Conservation (phyloP, 2,888 invertebrate genomes). For the Drosophila anomalata region DNA sequence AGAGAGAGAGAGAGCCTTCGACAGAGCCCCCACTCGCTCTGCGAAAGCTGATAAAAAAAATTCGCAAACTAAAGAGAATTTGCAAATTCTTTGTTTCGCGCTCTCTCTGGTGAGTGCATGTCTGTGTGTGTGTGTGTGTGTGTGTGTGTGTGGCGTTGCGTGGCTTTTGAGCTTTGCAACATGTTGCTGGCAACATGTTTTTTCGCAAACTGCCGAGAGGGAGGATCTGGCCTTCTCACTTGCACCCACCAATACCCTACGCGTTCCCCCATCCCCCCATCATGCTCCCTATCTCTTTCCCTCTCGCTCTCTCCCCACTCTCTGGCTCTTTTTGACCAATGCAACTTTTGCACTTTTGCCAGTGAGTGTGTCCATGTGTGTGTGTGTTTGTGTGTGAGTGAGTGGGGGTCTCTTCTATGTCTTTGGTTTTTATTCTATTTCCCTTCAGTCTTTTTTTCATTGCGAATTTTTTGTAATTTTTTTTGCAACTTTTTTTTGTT, state of each 20-base stretch:
- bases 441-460: constrained; percentile 4
- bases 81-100: constrained; percentile 48
- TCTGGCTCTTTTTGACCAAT: constrained; percentile 41
- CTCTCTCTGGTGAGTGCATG: constrained; percentile 6
- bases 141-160: constrained; percentile 19
- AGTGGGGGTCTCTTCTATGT: constrained; percentile 20
- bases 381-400: constrained; percentile 30
- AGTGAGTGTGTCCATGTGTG: constrained; percentile 37
- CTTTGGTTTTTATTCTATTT: constrained; percentile 63
- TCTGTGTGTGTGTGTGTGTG: neutral
- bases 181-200: constrained; percentile 30
- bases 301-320: constrained; percentile 9
- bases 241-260: neutral
- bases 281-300: constrained; percentile 12
- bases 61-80: constrained; percentile 63
- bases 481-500: constrained; percentile 69
- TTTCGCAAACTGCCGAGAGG: constrained; percentile 23
- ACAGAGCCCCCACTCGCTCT: neutral
- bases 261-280: neutral
- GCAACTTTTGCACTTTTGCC: constrained; percentile 27
- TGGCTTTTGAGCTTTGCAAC: constrained; percentile 32
- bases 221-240: constrained; percentile 8
- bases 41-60: constrained; percentile 54
- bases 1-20: neutral
- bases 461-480: constrained; percentile 10